Evolutionary conservation across 2,113 vertebrate species (phyloP), one percentile per base, ranked within the genome.

Genomic region (Ptychochromis oligacanthus): DNA sequence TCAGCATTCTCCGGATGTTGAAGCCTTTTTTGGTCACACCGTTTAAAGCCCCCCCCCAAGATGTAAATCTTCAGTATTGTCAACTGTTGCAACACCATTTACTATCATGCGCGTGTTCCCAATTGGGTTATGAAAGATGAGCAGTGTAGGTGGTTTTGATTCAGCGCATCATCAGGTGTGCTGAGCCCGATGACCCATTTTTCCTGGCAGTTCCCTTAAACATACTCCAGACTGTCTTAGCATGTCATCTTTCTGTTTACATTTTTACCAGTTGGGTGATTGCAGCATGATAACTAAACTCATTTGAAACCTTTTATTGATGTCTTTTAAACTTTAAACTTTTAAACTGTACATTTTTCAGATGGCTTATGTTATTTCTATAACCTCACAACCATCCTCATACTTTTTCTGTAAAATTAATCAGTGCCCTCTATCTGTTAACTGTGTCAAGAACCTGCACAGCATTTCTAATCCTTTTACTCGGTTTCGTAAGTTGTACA

Each of bases 1-100:
- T 59, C 81, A 1, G 77, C 88, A 93, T 90, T 93, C 87, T 67
- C 59, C 0, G 64, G n/a, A 92, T 87, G 81, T 80, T 83, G 20
- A 70, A 31, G 36, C 38, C 54, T 78, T 80, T 88, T 82, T 84
- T 18, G n/a, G 43, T 46, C 78, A 34, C 22, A 3, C 17, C 46
- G 26, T 54, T 6, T 38, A 11, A 15, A 58, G 3, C 15, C 28
- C 1, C 6, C 18, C 60, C n/a, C 76, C 8, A 22, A 40, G 12
- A 40, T 58, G 36, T 67, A 2, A 12, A 75, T 89, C 55, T 11
- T 18, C 13, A 8, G 11, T 62, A 54, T 26, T 20, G 56, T 74
- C 14, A 89, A 84, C 79, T 36, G 5, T 24, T 46, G 22, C 28
- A 4, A 31, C 28, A 31, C 28, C 28, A 31, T 31, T n/a, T n/a